Base-by-base conservation (phyloP, 2,113 vertebrate genomes). In the Xyrauchen texanus region DNA sequence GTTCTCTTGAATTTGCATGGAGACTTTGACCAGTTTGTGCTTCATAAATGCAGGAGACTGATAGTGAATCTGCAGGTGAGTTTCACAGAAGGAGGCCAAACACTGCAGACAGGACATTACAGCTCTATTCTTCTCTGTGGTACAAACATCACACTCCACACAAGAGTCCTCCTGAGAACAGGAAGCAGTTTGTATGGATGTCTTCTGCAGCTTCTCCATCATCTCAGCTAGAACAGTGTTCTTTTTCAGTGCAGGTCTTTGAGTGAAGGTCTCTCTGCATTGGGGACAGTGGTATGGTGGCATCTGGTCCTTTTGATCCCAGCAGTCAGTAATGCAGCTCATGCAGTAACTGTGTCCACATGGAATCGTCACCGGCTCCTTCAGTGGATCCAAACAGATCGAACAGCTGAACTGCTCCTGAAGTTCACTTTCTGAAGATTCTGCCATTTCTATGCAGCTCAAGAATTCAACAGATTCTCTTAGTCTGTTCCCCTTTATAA, bases 331-430 rank as follows among this genome's bases (percentile, higher is more conserved):
- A 53, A 78, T 78, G 46, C 79, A 81, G n/a, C 2, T 16, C 67
- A 77, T 64, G 21, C 82, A 83, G 70, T 75, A 82, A 75, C 44
- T 83, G 77, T 83, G 81, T 53, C 81, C 77, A 79, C 77, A 83
- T 34, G 79, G 68, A 78, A 77, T 73, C 12, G 80, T 78, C 34
- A 82, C 76, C 0, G 69, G 81, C 7, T 79, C 76, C 47, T 78
- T 78, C 12, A 75, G 70, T 21, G 53, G 5, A 21, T 75, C 76
- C 65, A 80, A 67, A 46, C 77, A 83, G 42, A 83, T 58, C 0
- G 78, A 21, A 15, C 45, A 83, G 13, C 12, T 4, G 55, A 58
- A n/a, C 55, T 58, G 55, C 55, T 58, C 13, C 6, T 15, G 13
- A 58, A n/a, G 6, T 58, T 58, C 55, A n/a, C 13, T 58, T 15